Base-by-base conservation (phyloP, 1,140 invertebrate species). In the Sycobia sp. region DNA sequence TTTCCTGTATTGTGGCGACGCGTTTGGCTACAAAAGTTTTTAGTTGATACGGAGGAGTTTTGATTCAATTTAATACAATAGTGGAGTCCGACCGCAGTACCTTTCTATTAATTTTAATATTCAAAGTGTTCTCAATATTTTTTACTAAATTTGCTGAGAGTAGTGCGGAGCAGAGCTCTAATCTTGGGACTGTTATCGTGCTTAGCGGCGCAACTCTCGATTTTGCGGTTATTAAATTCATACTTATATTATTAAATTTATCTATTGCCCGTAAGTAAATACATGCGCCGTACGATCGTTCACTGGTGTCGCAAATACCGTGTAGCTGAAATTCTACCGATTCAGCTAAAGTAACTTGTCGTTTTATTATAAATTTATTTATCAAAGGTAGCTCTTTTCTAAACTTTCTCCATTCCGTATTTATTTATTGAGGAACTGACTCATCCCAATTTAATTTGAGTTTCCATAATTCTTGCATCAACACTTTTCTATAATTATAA, bases 101-200 rank as follows among this genome's bases (percentile, higher is more conserved):
- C n/a, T n/a, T n/a, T n/a, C n/a, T n/a, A n/a, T n/a, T n/a, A n/a
- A n/a, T n/a, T n/a, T n/a, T n/a, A n/a, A n/a, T n/a, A n/a, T n/a
- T n/a, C n/a, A n/a, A n/a, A n/a, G n/a, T n/a, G n/a, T n/a, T n/a
- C n/a, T n/a, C n/a, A n/a, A n/a, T n/a, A n/a, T n/a, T n/a, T n/a
- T n/a, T n/a, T n/a, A n/a, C n/a, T n/a, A n/a, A n/a, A n/a, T n/a
- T n/a, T n/a, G n/a, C n/a, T n/a, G n/a, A 83, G 29, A 82, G 18
- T 22, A 76, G 32, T 0, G 77, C 76, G 3, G 72, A 81, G 23
- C 66, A 73, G 4, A 83, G 65, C 62, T 84, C 82, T n/a, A 82
- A 47, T 25, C 77, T n/a, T 10, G 80, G 73, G 59, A n/a, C n/a
- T n/a, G n/a, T n/a, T n/a, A n/a, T n/a, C n/a, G n/a, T n/a, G n/a